Base-by-base conservation (phyloP, 2,888 invertebrate species). In the Sinhomidia bicolor region DNA sequence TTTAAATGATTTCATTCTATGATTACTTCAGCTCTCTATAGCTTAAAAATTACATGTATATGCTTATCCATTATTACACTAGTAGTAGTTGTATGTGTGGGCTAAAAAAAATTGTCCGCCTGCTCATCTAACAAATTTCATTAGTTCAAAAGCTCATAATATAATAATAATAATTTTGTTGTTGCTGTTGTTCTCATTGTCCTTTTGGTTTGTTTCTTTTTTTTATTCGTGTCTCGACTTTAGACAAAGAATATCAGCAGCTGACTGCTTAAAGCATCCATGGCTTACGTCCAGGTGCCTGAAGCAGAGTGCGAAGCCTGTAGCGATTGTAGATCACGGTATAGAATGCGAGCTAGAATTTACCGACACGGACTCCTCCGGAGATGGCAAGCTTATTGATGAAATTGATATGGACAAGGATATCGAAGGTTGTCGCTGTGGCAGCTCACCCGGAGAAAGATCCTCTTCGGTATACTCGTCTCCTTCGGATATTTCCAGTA, bases 231-330 rank as follows among this genome's bases (percentile, higher is more conserved):
- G 60, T 54, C 26, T 23, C 60, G 36, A 68, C 6, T 79, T 89
- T 94, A 98, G 98, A 93, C 95, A 95, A 90, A 95, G 98, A 93
- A 95, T 97, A 93, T 94, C 96, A 32, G 96, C 97, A 0, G 94
- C 94, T 32, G 95, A 96, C 88, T 96, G 96, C 20, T 93, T 97
- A 93, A 95, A 95, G 20, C 98, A 98, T 93, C 95, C 95, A 6
- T 98, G 98, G 98, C 94, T 98, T 74, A 71, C 83, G 32, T 80
- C 88, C 80, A 74, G 74, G 65, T 85, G 85, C 44, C 85, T 57
- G 29, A 74, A 60, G 14, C 47, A 74, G 47, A 74, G 29, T 65
- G 17, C 29, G 12, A 32, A 51, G 6, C 6, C 57, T 14, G 51
- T 68, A 0, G 76, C 23, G 17, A 76, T 54, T 41, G 76, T 68